Evolutionary conservation across 2,797 vertebrate genomes (phyloP).

Genomic region (Allochrocebus solatus): DNA sequence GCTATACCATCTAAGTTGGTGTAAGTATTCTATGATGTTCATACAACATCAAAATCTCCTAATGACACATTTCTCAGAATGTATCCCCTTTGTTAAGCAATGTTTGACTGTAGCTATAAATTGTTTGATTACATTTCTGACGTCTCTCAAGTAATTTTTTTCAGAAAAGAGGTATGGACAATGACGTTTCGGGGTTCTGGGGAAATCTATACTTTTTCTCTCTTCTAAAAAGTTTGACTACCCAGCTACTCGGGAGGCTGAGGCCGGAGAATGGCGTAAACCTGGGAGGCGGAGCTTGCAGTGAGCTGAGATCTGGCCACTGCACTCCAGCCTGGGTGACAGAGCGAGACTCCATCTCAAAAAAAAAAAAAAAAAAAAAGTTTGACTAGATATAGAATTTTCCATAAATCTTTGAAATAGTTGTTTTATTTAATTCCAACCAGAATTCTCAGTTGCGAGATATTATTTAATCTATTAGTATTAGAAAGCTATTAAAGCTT

Average conservation of each 20-base stretch:
- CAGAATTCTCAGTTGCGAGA: not conserved
- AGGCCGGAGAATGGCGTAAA: no score
- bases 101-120: not conserved
- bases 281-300: no score
- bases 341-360: no score
- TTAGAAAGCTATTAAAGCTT: not conserved
- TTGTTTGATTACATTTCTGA: not conserved
- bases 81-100: not conserved
- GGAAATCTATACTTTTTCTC: not conserved
- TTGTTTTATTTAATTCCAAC: not conserved
- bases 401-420: not conserved
- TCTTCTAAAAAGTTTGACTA: not conserved
- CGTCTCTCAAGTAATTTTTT: not conserved
- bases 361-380: no score
- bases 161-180: not conserved
- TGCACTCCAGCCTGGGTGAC: no score
- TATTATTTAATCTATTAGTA: not conserved
- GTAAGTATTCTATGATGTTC: not conserved
- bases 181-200: not conserved
- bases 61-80: not conserved
- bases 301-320: no score
- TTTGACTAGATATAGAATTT: not conserved
- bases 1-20: not conserved
- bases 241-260: no score
- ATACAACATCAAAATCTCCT: not conserved